Base-by-base conservation (phyloP, 2,113 vertebrate species). In the Chloebia gouldiae region DNA sequence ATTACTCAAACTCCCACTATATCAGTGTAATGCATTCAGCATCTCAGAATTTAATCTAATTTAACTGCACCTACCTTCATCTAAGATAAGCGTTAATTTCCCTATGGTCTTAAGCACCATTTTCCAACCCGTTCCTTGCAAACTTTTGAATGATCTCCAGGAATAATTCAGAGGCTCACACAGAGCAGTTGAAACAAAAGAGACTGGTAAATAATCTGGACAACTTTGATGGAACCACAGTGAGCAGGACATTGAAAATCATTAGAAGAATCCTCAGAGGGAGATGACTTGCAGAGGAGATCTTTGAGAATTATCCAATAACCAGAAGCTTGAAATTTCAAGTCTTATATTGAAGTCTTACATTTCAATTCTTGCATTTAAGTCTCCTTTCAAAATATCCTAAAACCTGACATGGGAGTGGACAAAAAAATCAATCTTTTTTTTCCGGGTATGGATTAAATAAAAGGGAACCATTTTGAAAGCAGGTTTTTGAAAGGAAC, bases 81-180 rank as follows among this genome's bases (percentile, higher is more conserved):
- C 72, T 77, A 90, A 56, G 54, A 95, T 39, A 92, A 64, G 75
- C 92, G 68, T 88, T 96, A 93, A 94, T 97, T 95, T 94, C 92
- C 96, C 95, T 83, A 4, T 2, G 54, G 92, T 80, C 45, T 70
- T 54, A 30, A 92, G 76, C 39, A 54, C 63, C 27, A 18, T 83
- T 90, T 88, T 90, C 64, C 51, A 93, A 77, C 45, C 37, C 45
- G 33, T 70, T 80, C 68, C 68, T 86, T 90, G 71, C 60, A 93
- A 88, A 66, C 19, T 54, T 76, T 37, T 59, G 59, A 77, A 73
- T 28, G 9, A 75, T 84, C 73, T 88, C 76, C 64, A 79, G 82
- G 59, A 92, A 80, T 37, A 86, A 59, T 33, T 92, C 54, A 50
- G 82, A 45, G 45, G 19, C 28, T 30, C 42, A 30, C 20, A 53